phyloP scores from a whole-genome alignment of 1,140 invertebrate genomes.

The Reticulitermes speratus region DNA sequence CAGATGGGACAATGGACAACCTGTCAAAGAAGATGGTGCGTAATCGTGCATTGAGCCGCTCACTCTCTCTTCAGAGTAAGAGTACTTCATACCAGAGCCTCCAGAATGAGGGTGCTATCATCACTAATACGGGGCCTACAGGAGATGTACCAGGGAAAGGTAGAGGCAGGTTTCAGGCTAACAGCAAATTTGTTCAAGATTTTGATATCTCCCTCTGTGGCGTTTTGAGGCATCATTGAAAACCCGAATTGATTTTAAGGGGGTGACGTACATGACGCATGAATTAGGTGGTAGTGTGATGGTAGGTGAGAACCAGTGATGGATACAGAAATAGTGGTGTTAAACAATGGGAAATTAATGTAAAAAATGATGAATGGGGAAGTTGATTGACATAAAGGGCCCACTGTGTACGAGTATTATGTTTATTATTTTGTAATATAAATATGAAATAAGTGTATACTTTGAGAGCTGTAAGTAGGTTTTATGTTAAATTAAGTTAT shows the following conservation, averaged over 20 bases:
- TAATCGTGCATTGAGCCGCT: slow-evolving; percentile 66
- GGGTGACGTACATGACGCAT: background rate
- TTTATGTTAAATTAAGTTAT: too few relatives aligned
- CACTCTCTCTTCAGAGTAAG: slow-evolving; percentile 67
- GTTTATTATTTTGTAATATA: too few relatives aligned
- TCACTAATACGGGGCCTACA: slow-evolving; percentile 19
- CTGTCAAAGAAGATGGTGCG: slow-evolving; percentile 70
- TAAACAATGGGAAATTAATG: too few relatives aligned
- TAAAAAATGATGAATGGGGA: too few relatives aligned
- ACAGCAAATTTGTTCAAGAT: background rate
- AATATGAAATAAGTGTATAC: too few relatives aligned
- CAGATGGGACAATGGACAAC: slow-evolving; percentile 63
- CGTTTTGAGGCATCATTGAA: background rate
- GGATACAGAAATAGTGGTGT: too few relatives aligned
- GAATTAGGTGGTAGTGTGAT: too few relatives aligned
- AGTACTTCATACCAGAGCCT: slow-evolving; percentile 70
- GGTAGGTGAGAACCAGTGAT: too few relatives aligned
- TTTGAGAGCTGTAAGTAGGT: too few relatives aligned
- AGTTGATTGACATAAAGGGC: too few relatives aligned
- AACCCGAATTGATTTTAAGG: background rate
- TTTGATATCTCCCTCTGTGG: background rate
- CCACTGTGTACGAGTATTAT: too few relatives aligned
- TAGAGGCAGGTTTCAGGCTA: background rate
- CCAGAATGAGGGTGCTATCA: slow-evolving; percentile 58
- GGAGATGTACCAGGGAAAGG: slow-evolving; percentile 5